phyloP scores from a whole-genome alignment of 1,140 invertebrate species.

The Drosophila azteca region DNA sequence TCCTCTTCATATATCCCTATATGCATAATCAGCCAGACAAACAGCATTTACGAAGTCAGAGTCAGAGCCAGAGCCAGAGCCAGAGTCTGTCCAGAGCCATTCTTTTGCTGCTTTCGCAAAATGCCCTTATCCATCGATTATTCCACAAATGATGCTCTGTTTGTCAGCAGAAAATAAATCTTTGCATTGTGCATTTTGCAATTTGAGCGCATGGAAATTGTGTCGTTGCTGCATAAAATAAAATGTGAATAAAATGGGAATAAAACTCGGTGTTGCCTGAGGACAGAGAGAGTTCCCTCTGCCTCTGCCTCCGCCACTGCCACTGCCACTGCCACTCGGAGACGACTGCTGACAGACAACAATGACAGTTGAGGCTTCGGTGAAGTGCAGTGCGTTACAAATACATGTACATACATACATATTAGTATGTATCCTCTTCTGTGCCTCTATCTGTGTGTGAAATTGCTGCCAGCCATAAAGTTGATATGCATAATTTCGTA shows the following conservation, averaged over 20 bases:
- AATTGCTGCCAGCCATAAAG: conserved; percentile 64
- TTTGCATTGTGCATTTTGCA: conserved; percentile 76
- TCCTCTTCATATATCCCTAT: background rate
- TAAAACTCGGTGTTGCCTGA: conserved; percentile 19
- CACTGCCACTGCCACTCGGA: background rate
- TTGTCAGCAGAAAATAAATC: conserved; percentile 81
- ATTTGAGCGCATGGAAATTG: conserved; percentile 44
- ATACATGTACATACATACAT: conserved; percentile 6
- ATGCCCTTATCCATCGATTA: conserved; percentile 71
- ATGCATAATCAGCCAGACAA: conserved; percentile 62
- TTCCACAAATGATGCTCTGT: conserved; percentile 66
- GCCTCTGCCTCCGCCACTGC: background rate
- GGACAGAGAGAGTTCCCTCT: background rate
- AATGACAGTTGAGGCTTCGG: conserved; percentile 11
- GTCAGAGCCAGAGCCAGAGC: background rate
- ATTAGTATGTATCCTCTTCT: too few species aligned
- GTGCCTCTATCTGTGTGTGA: conserved; percentile 24
- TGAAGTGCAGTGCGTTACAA: conserved; percentile 28
- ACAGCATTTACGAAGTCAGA: conserved; percentile 18
- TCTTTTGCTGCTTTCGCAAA: conserved; percentile 4
- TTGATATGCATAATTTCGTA: conserved; percentile 76
- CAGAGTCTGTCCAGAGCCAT: conserved; percentile 25
- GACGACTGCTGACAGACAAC: conserved; percentile 14
- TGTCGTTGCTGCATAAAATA: conserved; percentile 48
- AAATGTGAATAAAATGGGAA: conserved; percentile 49